Evolutionary conservation across 2,797 vertebrate species (phyloP), one percentile per base, ranked within the genome.

Genomic region (Numenius phaeopus): DNA sequence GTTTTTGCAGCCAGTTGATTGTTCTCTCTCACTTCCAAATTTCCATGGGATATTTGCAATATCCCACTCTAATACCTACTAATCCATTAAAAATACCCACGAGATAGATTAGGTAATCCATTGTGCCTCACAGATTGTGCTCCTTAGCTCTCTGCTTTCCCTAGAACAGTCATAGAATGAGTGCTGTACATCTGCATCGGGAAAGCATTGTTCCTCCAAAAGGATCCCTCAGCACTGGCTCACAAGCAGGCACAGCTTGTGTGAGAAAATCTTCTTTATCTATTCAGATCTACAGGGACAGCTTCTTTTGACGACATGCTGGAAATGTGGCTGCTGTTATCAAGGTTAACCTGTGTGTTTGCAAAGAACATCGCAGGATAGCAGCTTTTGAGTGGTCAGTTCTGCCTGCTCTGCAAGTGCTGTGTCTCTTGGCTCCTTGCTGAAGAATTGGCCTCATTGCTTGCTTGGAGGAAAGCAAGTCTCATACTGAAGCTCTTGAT

Each of bases 11-110:
- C 62, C 49, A 55, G 65, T 69, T 94, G 96, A 95, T 95, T 95
- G 89, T 95, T 95, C 94, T 93, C 62, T 85, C 91, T 96, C 80
- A 61, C 87, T 94, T 92, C 70, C 88, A 94, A 94, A 95, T 96
- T 97, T 97, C 92, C 89, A 90, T 83, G 95, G 96, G 95, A 95
- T 93, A 75, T 94, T 93, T 90, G 87, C 90, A 83, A 69, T 89
- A 96, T 95, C 81, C 89, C 83, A 83, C 59, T 89, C 88, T 95
- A 96, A 96, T 95, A 88, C 83, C 77, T 79, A 78, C 91, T 95
- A 96, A 97, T 97, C 92, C 70, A 88, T 95, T 96, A 93, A 94
- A 96, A 95, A 94, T 76, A 47, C 94, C 94, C 80, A 47, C 54
- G 95, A 90, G 95, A 22, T 79, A 91, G 89, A 91, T 96, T 83